These are phyloP conservation scores for Tenrec ecaudatus DNA, from an alignment of 2,113 vertebrate species.

Conservation along the genomic window DNA sequence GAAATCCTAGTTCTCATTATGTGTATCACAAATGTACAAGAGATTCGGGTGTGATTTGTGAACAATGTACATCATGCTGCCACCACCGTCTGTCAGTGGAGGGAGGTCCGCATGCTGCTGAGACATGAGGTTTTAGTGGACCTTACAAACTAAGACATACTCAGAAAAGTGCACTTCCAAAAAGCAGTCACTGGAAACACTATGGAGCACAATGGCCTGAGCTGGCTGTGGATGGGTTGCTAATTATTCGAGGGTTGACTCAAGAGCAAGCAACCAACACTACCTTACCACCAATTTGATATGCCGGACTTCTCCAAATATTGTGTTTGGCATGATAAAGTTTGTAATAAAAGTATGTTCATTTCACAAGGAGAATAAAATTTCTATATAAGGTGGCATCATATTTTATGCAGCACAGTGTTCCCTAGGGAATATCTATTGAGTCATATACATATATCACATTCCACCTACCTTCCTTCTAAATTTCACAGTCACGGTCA, in stretches of 20 bases:
- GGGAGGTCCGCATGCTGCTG: not conserved
- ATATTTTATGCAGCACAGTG: no score
- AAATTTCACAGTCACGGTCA: not conserved
- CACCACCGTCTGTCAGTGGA: not conserved
- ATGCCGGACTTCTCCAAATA: no score
- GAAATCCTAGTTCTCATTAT: slow-evolving; percentile 38
- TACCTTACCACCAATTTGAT: not conserved
- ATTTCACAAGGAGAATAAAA: not conserved
- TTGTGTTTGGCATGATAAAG: not conserved
- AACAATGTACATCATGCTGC: not conserved
- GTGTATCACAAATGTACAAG: not conserved
- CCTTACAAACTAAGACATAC: not conserved
- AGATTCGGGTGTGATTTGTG: not conserved
- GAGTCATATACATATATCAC: not conserved
- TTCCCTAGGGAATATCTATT: not conserved
- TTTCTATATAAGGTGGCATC: no score
- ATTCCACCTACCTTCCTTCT: not conserved
- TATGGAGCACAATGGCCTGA: not conserved
- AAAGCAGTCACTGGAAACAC: not conserved
- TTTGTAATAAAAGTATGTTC: slow-evolving; percentile 35
- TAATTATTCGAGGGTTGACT: not conserved
- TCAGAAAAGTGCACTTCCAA: not conserved
- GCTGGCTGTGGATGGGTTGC: no score
- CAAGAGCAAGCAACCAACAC: not conserved
- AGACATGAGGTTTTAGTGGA: not conserved